A percentile compares a stretch with the other conserved stretches of the same genome.
phyloP scores from a whole-genome alignment of 2,888 invertebrate genomes.

The Baccha elongata region DNA sequence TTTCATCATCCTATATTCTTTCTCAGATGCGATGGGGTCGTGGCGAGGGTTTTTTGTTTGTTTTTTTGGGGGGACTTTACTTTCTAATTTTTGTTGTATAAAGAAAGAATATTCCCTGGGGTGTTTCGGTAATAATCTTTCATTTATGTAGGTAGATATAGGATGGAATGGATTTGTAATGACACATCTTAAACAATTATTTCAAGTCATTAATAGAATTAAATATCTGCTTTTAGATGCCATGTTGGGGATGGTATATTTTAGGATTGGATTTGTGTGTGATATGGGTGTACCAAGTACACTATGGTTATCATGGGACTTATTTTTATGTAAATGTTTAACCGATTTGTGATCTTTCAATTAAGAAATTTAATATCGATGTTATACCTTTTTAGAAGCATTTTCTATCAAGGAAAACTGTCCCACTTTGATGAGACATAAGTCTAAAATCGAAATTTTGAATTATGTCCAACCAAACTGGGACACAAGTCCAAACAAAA shows the following conservation, averaged over 20 bases:
- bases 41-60: neutral
- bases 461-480: too few relatives aligned
- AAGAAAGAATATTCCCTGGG: constrained; percentile 40
- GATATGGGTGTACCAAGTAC: neutral
- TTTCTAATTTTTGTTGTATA: constrained; percentile 64
- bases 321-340: too few relatives aligned
- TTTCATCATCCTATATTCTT: neutral
- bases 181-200: constrained; percentile 65
- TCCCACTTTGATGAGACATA: too few relatives aligned
- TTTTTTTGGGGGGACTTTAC: constrained; percentile 25
- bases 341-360: too few relatives aligned
- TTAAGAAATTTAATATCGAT: too few relatives aligned
- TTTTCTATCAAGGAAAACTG: too few relatives aligned
- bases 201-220: constrained; percentile 52
- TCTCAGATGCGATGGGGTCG: neutral
- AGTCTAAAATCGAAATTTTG: too few relatives aligned
- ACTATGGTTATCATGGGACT: too few relatives aligned
- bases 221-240: constrained; percentile 41
- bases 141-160: too few relatives aligned
- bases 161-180: constrained; percentile 37
- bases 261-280: constrained; percentile 4
- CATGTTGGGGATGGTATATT: constrained; percentile 23
- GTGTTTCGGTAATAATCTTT: constrained; percentile 43
- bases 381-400: too few relatives aligned
- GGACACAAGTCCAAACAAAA: too few relatives aligned